phyloP scores from a whole-genome alignment of 2,797 vertebrate genomes.

The Gymnoscopelus braueri region DNA sequence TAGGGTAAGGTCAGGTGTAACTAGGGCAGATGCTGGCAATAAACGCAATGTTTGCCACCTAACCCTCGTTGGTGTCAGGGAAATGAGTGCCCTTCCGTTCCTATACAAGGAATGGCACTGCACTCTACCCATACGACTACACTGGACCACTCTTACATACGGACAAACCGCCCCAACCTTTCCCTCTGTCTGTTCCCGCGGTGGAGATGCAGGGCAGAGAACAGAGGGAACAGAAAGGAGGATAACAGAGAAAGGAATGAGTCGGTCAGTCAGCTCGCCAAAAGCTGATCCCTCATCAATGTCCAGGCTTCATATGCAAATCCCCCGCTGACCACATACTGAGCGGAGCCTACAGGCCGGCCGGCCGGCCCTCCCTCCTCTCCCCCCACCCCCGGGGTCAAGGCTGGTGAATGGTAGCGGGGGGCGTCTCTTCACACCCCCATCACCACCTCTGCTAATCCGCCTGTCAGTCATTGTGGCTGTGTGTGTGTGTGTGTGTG shows the following conservation, averaged over 20 bases:
- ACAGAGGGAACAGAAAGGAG: background rate
- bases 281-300: conserved; percentile 57
- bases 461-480: conserved; percentile 63
- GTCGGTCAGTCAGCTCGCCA: conserved; percentile 26
- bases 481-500: conserved; percentile 3
- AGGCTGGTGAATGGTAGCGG: conserved; percentile 55
- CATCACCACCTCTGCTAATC: conserved; percentile 56
- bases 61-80: too few species aligned
- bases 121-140: too few species aligned
- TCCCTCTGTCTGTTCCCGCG: background rate
- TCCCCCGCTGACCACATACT: conserved; percentile 61
- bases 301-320: conserved; percentile 69
- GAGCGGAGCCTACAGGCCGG: conserved; percentile 13
- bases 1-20: too few species aligned
- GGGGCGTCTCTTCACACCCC: conserved; percentile 43
- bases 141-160: too few species aligned
- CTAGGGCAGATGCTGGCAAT: too few species aligned
- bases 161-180: background rate
- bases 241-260: conserved; percentile 8
- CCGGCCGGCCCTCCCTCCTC: conserved; percentile 37
- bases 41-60: too few species aligned
- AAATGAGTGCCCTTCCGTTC: background rate
- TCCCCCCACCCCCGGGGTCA: conserved; percentile 47
- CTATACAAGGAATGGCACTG: background rate
- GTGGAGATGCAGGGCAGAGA: background rate